Evolutionary conservation across 1,140 invertebrate species (phyloP).

Genomic region (Brachionus sp.): DNA sequence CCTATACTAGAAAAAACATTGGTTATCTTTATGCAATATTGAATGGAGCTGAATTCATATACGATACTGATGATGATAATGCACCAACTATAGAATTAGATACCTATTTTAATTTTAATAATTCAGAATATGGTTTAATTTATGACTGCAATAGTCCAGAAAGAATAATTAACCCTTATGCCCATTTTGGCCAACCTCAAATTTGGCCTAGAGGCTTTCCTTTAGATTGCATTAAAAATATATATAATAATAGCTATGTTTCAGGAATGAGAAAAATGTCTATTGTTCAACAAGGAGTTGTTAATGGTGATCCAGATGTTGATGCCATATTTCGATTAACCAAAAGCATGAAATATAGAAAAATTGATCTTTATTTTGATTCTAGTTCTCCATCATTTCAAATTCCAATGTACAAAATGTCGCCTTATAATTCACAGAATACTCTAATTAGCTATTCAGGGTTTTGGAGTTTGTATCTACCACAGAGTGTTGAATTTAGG

Average conservation of each 20-base stretch:
- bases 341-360: background rate
- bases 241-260: constrained; percentile 13
- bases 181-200: constrained; percentile 51
- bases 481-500: constrained; percentile 50
- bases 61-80: constrained; percentile 57
- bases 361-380: constrained; percentile 48
- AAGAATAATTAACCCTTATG: constrained; percentile 49
- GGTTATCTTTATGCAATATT: background rate
- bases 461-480: constrained; percentile 53
- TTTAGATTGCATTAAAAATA: constrained; percentile 49
- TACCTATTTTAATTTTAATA: background rate
- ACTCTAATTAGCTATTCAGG: constrained; percentile 52
- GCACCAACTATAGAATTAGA: background rate
- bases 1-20: background rate
- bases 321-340: constrained; percentile 54
- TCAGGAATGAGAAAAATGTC: constrained; percentile 45
- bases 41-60: constrained; percentile 53
- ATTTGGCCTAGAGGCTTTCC: constrained; percentile 55
- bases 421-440: constrained; percentile 54
- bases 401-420: constrained; percentile 49
- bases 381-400: constrained; percentile 18
- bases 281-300: constrained; percentile 53
- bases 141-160: background rate
- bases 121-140: background rate
- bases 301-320: constrained; percentile 55